Conservation (phyloP, 2,888 invertebrate species). For the Caenorhabditis afra region DNA sequence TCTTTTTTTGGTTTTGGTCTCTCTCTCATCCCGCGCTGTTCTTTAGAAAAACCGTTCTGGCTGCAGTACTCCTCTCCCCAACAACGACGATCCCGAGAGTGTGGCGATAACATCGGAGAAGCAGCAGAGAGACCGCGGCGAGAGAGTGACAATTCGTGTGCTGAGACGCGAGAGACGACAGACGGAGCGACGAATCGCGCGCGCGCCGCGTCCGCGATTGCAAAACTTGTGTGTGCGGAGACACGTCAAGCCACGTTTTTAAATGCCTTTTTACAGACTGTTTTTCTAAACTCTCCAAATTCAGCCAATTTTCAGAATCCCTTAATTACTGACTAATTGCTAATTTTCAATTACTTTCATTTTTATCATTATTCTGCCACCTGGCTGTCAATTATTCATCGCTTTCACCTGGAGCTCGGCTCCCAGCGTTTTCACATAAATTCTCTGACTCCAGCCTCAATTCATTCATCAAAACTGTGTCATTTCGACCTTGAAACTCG, state of each 20-base stretch:
- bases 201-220: slow-evolving; percentile 11
- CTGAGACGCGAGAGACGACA: slow-evolving; percentile 11
- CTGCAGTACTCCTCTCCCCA: too few species aligned
- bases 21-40: too few species aligned
- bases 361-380: neutral
- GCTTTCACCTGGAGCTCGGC: too few species aligned
- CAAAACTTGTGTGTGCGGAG: slow-evolving; percentile 26
- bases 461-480: slow-evolving; percentile 13
- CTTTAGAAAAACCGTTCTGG: neutral
- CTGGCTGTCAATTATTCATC: neutral
- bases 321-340: too few species aligned
- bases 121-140: neutral
- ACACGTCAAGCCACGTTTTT: slow-evolving; percentile 41
- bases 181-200: slow-evolving; percentile 7
- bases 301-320: too few species aligned
- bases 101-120: slow-evolving; percentile 20
- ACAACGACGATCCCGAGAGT: too few species aligned
- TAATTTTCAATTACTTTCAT: neutral
- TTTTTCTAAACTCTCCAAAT: neutral
- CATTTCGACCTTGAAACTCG: slow-evolving; percentile 10
- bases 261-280: slow-evolving; percentile 4
- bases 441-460: neutral
- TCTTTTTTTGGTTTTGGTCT: too few species aligned
- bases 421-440: neutral
- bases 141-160: slow-evolving; percentile 31